Conservation (phyloP, 2,797 vertebrate genomes). For the Manis javanica region DNA sequence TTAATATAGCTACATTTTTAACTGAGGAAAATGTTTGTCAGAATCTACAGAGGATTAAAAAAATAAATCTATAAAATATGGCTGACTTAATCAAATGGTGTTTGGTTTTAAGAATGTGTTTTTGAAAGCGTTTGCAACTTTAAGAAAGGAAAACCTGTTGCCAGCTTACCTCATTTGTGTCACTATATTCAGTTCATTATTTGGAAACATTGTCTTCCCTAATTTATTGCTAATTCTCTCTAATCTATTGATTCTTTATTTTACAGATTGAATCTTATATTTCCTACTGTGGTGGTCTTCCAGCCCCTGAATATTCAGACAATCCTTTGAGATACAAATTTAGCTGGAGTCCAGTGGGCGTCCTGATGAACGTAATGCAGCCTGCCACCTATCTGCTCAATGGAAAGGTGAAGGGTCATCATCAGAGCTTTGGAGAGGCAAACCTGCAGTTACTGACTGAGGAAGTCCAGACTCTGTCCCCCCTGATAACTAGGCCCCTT, state of each 20-base stretch:
- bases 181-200: background rate
- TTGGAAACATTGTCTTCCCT: background rate
- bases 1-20: background rate
- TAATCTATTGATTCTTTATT: conserved; percentile 1
- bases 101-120: background rate
- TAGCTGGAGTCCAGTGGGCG: conserved; percentile 97
- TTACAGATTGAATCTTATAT: conserved; percentile 94
- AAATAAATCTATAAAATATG: background rate
- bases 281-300: conserved; percentile 96
- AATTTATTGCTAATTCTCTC: background rate
- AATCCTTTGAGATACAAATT: conserved; percentile 99
- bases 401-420: conserved; percentile 88
- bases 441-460: background rate
- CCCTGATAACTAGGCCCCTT: background rate
- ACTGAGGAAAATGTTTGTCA: background rate
- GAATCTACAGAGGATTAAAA: background rate
- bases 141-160: background rate
- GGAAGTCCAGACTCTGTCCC: background rate
- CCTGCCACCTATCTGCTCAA: conserved; percentile 92
- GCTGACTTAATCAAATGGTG: background rate
- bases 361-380: conserved; percentile 93
- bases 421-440: background rate
- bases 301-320: conserved; percentile 95
- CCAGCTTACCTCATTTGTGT: background rate
- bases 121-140: conserved; percentile 13